Base-by-base conservation (phyloP, 2,113 vertebrate genomes). In the Morone chrysops region DNA sequence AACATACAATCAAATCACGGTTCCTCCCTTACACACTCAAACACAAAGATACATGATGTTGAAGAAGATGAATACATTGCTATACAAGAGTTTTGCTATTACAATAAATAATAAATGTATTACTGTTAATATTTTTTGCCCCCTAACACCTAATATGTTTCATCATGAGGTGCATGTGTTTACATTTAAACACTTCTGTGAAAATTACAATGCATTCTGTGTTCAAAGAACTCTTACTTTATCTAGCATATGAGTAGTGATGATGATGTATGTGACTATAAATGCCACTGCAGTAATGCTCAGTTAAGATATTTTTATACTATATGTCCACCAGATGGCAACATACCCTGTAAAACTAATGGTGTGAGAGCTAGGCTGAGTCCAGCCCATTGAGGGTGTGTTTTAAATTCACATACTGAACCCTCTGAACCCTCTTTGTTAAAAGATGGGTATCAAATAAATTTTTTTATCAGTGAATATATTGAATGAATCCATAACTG, bases 311-410 rank as follows among this genome's bases (percentile, higher is more conserved):
- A 1, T 40, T 14, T 51, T 31, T 68, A 25, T 2, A 20, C 3
- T 18, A 8, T 5, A 48, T 0, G 22, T 78, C 90, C 93, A 93
- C 79, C 83, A 88, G 93, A 70, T 76, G 92, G 89, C 89, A 88
- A 76, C 71, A 91, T 13, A 90, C 70, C 40, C 84, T 69, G 38
- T 62, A 7, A 68, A 70, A 82, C 43, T 0, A 6, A 1, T 1
- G 4, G 16, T 66, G 6, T 56, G 0, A 70, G 20, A 51, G 56
- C 36, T 53, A 4, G 2, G 18, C 20, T 75, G 13, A 57, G 54
- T 74, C 43, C 63, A 60, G 41, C 48, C 72, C 61, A 8, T 59
- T 74, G 62, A 67, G 54, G 60, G 36, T 45, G 47, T 43, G 40
- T 20, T 51, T 53, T 40, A 12, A 66, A 74, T 65, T 40, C 47